phyloP scores from a whole-genome alignment of 1,140 invertebrate genomes.

The Caerostris darwini region DNA sequence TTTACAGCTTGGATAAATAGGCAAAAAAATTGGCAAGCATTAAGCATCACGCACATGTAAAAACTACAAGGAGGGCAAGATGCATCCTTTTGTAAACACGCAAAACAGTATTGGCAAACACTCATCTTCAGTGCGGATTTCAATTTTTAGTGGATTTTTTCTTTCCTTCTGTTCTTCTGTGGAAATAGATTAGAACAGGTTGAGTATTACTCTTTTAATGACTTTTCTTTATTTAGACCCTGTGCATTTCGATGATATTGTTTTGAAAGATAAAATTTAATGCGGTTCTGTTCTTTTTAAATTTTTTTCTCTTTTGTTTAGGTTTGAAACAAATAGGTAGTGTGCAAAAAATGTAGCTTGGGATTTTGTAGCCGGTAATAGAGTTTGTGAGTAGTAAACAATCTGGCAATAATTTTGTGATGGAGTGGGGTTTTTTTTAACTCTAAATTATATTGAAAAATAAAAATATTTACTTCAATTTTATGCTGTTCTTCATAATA shows the following conservation, averaged over 20 bases:
- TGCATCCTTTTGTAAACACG: not conserved
- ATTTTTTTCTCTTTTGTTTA: not conserved
- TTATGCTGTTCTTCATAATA: too few species aligned
- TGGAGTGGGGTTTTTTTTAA: too few species aligned
- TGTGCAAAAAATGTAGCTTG: too few species aligned
- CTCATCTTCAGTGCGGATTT: constrained; percentile 13
- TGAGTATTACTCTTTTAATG: constrained; percentile 6
- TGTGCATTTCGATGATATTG: not conserved
- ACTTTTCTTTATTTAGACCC: not conserved
- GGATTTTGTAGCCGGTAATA: too few species aligned
- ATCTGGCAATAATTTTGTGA: too few species aligned
- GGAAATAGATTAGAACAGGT: constrained; percentile 15
- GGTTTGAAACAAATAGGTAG: not conserved
- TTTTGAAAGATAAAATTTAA: not conserved
- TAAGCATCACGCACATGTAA: constrained; percentile 21
- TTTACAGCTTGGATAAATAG: constrained; percentile 4
- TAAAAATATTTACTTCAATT: too few species aligned
- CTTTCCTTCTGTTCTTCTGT: not conserved
- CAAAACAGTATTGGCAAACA: constrained; percentile 38
- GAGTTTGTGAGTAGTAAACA: too few species aligned
- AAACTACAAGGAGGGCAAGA: not conserved
- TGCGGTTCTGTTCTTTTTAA: not conserved
- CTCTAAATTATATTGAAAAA: too few species aligned
- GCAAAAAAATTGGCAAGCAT: not conserved
- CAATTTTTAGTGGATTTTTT: not conserved